phyloP scores from a whole-genome alignment of 2,888 invertebrate species.

The Phasia obesa region DNA sequence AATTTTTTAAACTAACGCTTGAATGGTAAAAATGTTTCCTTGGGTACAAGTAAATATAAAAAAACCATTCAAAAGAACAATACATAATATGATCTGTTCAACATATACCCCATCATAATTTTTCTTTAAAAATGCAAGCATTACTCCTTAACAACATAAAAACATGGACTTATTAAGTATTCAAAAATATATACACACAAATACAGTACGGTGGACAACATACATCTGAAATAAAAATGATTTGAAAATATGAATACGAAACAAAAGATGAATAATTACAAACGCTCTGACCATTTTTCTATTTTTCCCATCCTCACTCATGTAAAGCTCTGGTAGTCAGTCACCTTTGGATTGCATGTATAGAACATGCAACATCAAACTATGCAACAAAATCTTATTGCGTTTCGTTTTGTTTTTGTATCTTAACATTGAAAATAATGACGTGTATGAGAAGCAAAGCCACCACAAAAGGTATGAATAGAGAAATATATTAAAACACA shows the following conservation, averaged over 20 bases:
- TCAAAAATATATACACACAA: not conserved
- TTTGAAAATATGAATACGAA: constrained; percentile 24
- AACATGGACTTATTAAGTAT: not conserved
- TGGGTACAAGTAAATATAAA: too few relatives aligned
- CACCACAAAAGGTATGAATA: not conserved
- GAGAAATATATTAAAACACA: not conserved
- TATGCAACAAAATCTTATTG: not conserved
- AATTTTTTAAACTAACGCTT: too few relatives aligned
- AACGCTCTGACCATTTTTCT: not conserved
- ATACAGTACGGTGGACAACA: too few relatives aligned
- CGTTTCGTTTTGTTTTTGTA: not conserved
- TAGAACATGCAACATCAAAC: constrained; percentile 17
- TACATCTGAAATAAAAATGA: not conserved
- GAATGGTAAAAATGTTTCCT: too few relatives aligned
- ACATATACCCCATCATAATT: too few relatives aligned
- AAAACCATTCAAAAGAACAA: too few relatives aligned
- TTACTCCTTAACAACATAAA: not conserved
- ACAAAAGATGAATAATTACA: constrained; percentile 46
- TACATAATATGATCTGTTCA: too few relatives aligned
- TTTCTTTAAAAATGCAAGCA: too few relatives aligned
- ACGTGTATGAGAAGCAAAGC: not conserved
- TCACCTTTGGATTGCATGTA: constrained; percentile 1
- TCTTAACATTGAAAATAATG: not conserved
- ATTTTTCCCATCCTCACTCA: not conserved
- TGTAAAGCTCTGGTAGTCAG: not conserved